Evolutionary conservation across 1,140 invertebrate genomes (phyloP).

Genomic region (Drosophila guanche): DNA sequence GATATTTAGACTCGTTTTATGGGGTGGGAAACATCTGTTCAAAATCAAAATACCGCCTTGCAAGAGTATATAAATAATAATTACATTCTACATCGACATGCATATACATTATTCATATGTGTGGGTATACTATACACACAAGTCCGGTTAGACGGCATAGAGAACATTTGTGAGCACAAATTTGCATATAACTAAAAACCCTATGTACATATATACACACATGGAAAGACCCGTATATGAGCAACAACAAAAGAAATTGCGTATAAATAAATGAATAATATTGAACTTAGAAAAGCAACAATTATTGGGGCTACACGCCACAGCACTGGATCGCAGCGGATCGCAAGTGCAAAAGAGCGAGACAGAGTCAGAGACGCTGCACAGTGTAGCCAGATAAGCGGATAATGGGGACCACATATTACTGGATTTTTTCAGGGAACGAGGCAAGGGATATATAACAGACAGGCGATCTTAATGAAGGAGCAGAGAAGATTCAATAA

Average conservation of each 20-base stretch:
- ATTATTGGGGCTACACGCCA: conserved; percentile 36
- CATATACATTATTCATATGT: no score
- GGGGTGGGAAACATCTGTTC: no score
- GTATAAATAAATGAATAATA: conserved; percentile 30
- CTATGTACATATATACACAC: conserved; percentile 31
- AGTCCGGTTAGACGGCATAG: no score
- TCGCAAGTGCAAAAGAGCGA: conserved; percentile 6
- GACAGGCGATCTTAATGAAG: no score
- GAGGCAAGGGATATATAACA: no score
- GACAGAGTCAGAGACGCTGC: not conserved
- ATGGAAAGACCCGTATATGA: not conserved
- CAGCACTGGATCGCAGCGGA: conserved; percentile 23
- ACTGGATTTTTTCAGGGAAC: not conserved
- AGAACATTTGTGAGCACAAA: conserved; percentile 29
- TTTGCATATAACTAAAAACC: conserved; percentile 68
- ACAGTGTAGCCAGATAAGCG: conserved; percentile 14
- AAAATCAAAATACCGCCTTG: no score
- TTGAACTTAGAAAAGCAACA: conserved; percentile 47
- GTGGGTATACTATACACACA: no score
- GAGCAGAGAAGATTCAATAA: no score
- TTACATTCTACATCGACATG: no score
- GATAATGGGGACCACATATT: conserved; percentile 11
- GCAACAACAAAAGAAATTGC: conserved; percentile 28
- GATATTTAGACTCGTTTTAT: not conserved
- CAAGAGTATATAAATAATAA: no score